phyloP scores from a whole-genome alignment of 2,888 invertebrate genomes.

The Carpatolechia fugitivella region DNA sequence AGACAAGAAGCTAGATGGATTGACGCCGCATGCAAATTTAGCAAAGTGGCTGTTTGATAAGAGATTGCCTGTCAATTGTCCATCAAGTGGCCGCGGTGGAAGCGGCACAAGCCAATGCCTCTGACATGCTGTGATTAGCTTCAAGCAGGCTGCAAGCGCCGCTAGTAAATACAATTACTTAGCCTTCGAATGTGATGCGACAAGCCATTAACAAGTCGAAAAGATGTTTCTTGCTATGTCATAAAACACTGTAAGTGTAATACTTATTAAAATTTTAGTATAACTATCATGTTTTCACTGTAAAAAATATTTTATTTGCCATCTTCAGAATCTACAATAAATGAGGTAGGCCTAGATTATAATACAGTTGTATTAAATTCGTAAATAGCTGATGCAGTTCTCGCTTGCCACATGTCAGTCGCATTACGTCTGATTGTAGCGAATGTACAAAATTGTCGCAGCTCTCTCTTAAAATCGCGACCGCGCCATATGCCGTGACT shows the following conservation, averaged over 20 bases:
- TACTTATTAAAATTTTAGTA: too few species aligned
- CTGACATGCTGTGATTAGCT: constrained; percentile 25
- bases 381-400: background rate
- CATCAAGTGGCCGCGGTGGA: constrained; percentile 4
- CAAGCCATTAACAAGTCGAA: constrained; percentile 6
- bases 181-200: constrained; percentile 16
- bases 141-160: constrained; percentile 3
- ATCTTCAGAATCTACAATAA: too few species aligned
- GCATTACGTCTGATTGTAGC: constrained; percentile 31
- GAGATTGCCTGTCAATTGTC: constrained; percentile 19
- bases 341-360: background rate
- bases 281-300: too few species aligned
- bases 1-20: constrained; percentile 5
- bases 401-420: constrained; percentile 18
- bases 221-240: too few species aligned
- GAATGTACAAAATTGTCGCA: constrained; percentile 30
- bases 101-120: background rate
- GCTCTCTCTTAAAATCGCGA: constrained; percentile 34
- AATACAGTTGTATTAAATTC: background rate
- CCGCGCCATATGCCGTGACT: constrained; percentile 18
- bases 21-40: constrained; percentile 13
- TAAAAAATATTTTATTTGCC: too few species aligned
- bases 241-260: too few species aligned
- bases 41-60: constrained; percentile 10
- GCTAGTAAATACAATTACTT: constrained; percentile 20